These are phyloP conservation scores for Pan troglodytes DNA, from an alignment of 2,113 vertebrate genomes.

Conservation along the genomic window NHGRI_mPanTro3-v2.1_pri NC_086015.1:20097501-20098000, in stretches of 20 bases:
- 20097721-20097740: not conserved
- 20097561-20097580: not conserved
- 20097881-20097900: not conserved
- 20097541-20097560: not conserved
- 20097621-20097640: not conserved
- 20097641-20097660: not conserved
- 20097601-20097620: not conserved
- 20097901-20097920: not conserved
- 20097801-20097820: not conserved
- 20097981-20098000: too few species aligned
- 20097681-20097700: not conserved
- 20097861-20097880: not conserved
- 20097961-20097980: too few species aligned
- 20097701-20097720: not conserved
- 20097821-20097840: not conserved
- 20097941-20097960: too few species aligned
- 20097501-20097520: not conserved
- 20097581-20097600: not conserved
- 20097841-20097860: not conserved
- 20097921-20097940: not conserved
- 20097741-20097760: not conserved
- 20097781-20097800: not conserved
- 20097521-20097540: not conserved
- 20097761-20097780: not conserved
- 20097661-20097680: not conserved